Evolutionary conservation across 2,113 vertebrate genomes (phyloP).

Genomic region (Grus americana): DNA sequence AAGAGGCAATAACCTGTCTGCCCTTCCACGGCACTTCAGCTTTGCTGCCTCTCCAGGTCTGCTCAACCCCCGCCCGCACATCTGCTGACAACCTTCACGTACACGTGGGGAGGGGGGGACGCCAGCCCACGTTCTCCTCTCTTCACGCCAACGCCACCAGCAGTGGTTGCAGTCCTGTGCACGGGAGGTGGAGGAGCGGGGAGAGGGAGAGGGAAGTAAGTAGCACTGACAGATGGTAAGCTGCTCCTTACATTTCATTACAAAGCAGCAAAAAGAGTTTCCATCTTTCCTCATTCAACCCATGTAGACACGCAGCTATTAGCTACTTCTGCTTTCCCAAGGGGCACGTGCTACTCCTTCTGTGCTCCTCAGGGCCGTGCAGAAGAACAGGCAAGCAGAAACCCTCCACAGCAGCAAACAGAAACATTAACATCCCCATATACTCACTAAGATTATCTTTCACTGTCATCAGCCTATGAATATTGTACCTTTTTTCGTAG

Average conservation of each 20-base stretch:
- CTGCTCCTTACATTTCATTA: neutral
- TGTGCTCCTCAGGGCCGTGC: neutral
- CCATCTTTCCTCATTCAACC: neutral
- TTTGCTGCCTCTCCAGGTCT: neutral
- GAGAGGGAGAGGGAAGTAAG: neutral
- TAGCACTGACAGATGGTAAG: neutral
- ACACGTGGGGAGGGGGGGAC: fast-evolving
- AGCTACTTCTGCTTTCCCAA: neutral
- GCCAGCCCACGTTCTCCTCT: neutral
- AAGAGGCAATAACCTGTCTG: neutral
- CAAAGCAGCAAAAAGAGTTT: neutral
- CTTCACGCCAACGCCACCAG: neutral
- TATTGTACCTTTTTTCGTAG: neutral
- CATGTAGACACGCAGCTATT: neutral
- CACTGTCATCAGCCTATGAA: neutral
- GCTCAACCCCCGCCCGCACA: fast-evolving
- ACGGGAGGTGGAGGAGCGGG: fast-evolving
- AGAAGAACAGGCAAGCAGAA: neutral
- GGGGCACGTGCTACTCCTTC: fast-evolving
- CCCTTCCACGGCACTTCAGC: fast-evolving
- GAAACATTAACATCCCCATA: neutral
- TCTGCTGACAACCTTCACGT: neutral
- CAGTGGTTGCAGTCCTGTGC: neutral
- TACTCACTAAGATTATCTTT: neutral
- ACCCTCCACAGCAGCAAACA: neutral